Evolutionary conservation across 2,888 invertebrate genomes (phyloP).

Genomic region (Caenorhabditis panamensis): DNA sequence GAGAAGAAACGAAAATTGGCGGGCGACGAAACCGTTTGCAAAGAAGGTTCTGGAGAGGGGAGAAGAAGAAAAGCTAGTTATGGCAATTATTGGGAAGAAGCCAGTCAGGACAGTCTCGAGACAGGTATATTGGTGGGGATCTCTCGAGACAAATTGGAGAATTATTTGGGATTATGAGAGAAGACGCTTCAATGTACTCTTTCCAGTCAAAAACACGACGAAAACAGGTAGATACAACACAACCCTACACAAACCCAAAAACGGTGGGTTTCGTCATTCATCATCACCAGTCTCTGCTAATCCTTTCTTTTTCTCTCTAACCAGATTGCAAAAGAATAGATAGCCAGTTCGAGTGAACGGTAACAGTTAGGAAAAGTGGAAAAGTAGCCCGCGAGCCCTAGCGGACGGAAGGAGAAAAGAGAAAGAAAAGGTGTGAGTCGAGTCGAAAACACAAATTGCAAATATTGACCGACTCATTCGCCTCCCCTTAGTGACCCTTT

Average conservation of each 20-base stretch:
- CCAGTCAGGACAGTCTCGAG: background rate
- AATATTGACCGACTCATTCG: slow-evolving; percentile 6
- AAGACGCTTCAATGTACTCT: too few relatives aligned
- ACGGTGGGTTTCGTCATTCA: too few relatives aligned
- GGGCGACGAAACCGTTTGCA: background rate
- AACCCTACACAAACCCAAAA: too few relatives aligned
- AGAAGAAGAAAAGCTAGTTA: background rate
- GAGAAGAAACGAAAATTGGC: background rate
- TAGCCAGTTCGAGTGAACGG: too few relatives aligned
- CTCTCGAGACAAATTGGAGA: background rate
- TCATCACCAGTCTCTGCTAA: too few relatives aligned
- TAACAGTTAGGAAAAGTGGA: too few relatives aligned
- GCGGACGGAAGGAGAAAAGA: background rate
- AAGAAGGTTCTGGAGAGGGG: background rate
- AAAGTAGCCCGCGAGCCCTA: too few relatives aligned
- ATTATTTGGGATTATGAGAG: too few relatives aligned
- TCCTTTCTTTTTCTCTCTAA: too few relatives aligned
- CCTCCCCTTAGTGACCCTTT: slow-evolving; percentile 9
- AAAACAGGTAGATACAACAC: too few relatives aligned
- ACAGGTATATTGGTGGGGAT: background rate
- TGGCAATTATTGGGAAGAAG: background rate
- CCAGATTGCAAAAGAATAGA: too few relatives aligned
- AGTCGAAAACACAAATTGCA: slow-evolving; percentile 12
- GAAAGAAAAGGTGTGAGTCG: slow-evolving; percentile 6
- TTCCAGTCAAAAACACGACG: too few relatives aligned